Base-by-base conservation (phyloP, 2,113 vertebrate genomes). In the Phalacrocorax pelagicus region DNA sequence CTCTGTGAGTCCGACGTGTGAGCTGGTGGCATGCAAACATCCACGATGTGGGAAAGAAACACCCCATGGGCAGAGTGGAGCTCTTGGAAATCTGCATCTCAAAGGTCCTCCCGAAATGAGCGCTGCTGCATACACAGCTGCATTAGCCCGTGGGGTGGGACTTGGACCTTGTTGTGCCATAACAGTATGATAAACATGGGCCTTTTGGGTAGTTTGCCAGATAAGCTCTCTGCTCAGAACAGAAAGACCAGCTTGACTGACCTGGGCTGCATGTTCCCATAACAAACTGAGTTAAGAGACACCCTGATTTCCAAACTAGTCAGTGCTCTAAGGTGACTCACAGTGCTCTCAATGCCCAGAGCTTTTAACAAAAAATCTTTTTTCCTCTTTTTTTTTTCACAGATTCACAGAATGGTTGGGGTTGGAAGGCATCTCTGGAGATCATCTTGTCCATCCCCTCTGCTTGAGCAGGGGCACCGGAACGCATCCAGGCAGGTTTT, bases 1-100 rank as follows among this genome's bases (percentile, higher is more conserved):
- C 36, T 49, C 18, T 1, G 0, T 67, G 30, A 86, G 26, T 47
- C 21, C 6, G 24, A 15, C 0, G 1, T 13, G 22, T 38, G 55
- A 85, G 52, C 22, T 78, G n/a, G 30, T 15, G 44, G 15, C 27
- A 29, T 17, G n/a, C 63, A 27, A 92, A 63, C 10, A 55, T 10
- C 42, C 52, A 6, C 7, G 3, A 12, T 26, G 21, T n/a, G n/a
- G 52, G 14, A 11, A 57, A 74, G 40, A 58, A 67, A 19, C 42
- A 49, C 14, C 11, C 18, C n/a, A 54, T 9, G 21, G 69, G 46
- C 26, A 38, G n/a, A 6, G 46, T 70, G 55, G 19, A 42, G 7
- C 19, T 57, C 63, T 72, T 67, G 42, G 42, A 88, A 87, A 79
- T 46, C 29, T 18, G 3, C 29, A 71, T 16, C 86, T 65, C 24